Evolutionary conservation across 2,113 vertebrate species (phyloP).

Genomic region (Rattus norvegicus): DNA sequence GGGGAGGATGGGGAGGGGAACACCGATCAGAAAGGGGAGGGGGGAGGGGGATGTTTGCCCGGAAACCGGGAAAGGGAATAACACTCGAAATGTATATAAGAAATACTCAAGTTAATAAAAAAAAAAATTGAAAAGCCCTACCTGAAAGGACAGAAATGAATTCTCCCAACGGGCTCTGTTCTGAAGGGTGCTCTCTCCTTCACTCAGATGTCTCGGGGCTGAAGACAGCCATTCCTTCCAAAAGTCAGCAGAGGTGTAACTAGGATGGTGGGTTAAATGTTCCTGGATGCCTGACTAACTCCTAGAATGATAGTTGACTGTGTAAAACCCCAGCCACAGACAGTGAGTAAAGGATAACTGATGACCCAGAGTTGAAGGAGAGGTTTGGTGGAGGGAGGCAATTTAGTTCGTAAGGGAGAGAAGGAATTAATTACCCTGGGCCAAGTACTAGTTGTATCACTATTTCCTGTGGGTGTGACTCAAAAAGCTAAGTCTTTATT

Average conservation of each 20-base stretch:
- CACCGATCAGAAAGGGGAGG: too few species aligned
- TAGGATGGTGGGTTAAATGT: constrained; percentile 15
- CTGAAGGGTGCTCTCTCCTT: background rate
- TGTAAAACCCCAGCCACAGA: background rate
- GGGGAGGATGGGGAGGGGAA: too few species aligned
- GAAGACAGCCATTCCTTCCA: constrained; percentile 16
- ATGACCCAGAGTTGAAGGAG: background rate
- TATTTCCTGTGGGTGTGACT: constrained; percentile 52
- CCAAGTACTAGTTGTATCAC: background rate
- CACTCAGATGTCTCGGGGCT: constrained; percentile 22
- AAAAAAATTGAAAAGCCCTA: constrained; percentile 42
- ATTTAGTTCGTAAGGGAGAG: background rate
- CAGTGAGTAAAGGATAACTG: background rate
- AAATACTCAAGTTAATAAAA: too few species aligned
- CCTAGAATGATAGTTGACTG: constrained; percentile 13
- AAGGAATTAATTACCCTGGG: background rate
- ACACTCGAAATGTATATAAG: too few species aligned
- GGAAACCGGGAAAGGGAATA: too few species aligned
- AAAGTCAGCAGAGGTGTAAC: background rate
- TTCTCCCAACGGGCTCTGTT: constrained; percentile 38
- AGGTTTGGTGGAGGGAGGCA: background rate
- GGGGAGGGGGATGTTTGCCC: too few species aligned
- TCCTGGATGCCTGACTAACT: background rate
- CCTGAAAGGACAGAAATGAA: constrained; percentile 44
- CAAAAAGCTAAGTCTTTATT: constrained; percentile 27